Evolutionary conservation across 2,797 vertebrate genomes (phyloP), one percentile per base, ranked within the genome.

Genomic region (Galagoides demidoff): DNA sequence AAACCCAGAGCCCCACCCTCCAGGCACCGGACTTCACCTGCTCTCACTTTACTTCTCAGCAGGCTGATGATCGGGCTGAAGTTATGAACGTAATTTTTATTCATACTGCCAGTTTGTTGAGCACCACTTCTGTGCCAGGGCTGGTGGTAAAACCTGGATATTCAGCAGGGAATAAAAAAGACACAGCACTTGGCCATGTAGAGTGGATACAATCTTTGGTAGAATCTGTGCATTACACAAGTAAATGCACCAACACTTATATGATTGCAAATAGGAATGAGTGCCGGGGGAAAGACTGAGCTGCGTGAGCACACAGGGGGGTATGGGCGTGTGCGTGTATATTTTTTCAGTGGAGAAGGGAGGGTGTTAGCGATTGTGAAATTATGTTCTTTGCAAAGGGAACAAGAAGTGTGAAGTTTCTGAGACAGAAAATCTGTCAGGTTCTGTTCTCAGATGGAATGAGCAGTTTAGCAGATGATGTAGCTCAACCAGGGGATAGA

Each of bases 371-470:
- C 20, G n/a, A 37, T 55, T 31, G 16, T 17, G 17, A 82, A 81
- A 49, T 31, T 14, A 31, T 43, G 17, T 63, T 55, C 29, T 3
- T 34, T 66, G 9, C 29, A 78, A 87, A 73, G 49, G 71, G 13
- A 70, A 76, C 3, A 63, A 25, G 37, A 34, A 8, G 63, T 2
- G 4, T 45, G 43, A 78, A 49, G 22, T 74, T 84, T 88, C 78
- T 76, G 59, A 92, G 29, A 34, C 3, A 71, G 34, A 63, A 92
- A 79, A 89, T 20, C 12, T 4, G 2, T 25, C 9, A 0, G 11
- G 34, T 22, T 92, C 79, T 74, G 5, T 85, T 95, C 79, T 76
- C 23, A 79, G 34, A 17, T 10, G 13, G 34, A 87, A 55, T 22
- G 9, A 27, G 73, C 2, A 27, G 1, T 64, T 61, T 13, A 95